phyloP scores from a whole-genome alignment of 64 coral and sea anemone genomes.

The Montipora capricornis region DNA sequence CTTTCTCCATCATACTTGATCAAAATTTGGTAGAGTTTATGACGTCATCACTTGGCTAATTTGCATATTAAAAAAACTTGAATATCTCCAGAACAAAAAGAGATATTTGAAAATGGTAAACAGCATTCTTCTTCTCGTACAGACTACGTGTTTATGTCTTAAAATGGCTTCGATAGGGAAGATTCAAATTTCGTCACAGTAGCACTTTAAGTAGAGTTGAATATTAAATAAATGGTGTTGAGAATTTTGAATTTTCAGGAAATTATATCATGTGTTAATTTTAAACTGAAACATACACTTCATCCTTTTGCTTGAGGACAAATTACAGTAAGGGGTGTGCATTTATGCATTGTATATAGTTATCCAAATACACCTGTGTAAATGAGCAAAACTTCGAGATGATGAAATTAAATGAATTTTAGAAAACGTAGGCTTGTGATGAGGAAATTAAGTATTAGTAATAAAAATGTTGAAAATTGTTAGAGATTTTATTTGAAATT shows the following conservation, averaged over 20 bases:
- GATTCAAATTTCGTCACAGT: too few relatives aligned
- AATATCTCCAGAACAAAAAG: too few relatives aligned
- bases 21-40: too few relatives aligned
- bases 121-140: too few relatives aligned
- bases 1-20: too few relatives aligned
- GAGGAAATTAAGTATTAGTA: not conserved
- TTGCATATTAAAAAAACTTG: too few relatives aligned
- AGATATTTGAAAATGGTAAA: too few relatives aligned
- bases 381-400: not conserved
- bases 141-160: too few relatives aligned
- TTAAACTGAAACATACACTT: too few relatives aligned
- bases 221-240: not conserved
- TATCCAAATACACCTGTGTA: constrained; percentile 18
- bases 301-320: not conserved
- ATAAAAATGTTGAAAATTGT: not conserved
- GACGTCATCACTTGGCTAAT: too few relatives aligned
- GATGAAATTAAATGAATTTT: not conserved
- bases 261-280: too few relatives aligned
- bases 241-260: not conserved
- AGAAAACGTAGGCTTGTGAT: not conserved
- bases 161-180: too few relatives aligned
- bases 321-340: not conserved
- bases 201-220: not conserved
- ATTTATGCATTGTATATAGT: not conserved
- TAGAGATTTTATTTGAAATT: not conserved